These are phyloP conservation scores for Pollachius pollachius DNA, from an alignment of 2,113 vertebrate species.

Conservation along the genomic window DNA sequence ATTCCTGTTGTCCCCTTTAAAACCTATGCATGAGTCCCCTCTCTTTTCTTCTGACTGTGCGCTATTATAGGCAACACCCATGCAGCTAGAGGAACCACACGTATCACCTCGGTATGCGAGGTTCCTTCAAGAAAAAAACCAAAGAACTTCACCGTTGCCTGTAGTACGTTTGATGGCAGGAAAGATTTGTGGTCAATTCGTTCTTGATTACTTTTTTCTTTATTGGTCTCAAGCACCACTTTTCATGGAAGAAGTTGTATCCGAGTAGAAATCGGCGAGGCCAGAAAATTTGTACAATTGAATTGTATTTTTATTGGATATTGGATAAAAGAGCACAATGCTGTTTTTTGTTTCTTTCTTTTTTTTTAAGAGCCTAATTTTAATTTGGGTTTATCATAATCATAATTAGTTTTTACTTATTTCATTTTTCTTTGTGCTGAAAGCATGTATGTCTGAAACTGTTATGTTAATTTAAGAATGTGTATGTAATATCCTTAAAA, in stretches of 20 bases:
- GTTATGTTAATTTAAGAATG: conserved; percentile 76
- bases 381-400: conserved; percentile 39
- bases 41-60: conserved; percentile 30
- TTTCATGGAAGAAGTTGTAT: conserved; percentile 37
- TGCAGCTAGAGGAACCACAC: conserved; percentile 69
- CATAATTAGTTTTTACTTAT: conserved; percentile 38
- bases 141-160: conserved; percentile 64
- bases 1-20: conserved; percentile 39
- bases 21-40: conserved; percentile 19
- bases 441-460: conserved; percentile 74
- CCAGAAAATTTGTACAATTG: conserved; percentile 43
- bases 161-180: conserved; percentile 34
- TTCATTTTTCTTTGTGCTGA: conserved; percentile 57
- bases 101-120: conserved; percentile 15
- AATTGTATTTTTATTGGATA: conserved; percentile 53
- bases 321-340: conserved; percentile 66
- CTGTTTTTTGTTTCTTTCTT: conserved; percentile 32
- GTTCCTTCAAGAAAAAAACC: conserved; percentile 48
- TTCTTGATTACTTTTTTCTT: conserved; percentile 19
- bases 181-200: conserved; percentile 33
- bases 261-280: conserved; percentile 6
- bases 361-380: conserved; percentile 56
- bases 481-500: conserved; percentile 70
- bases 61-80: conserved; percentile 50
- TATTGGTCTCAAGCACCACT: conserved; percentile 31